phyloP scores from a whole-genome alignment of 2,888 invertebrate genomes.

The Argynnis bischoffii region DNA sequence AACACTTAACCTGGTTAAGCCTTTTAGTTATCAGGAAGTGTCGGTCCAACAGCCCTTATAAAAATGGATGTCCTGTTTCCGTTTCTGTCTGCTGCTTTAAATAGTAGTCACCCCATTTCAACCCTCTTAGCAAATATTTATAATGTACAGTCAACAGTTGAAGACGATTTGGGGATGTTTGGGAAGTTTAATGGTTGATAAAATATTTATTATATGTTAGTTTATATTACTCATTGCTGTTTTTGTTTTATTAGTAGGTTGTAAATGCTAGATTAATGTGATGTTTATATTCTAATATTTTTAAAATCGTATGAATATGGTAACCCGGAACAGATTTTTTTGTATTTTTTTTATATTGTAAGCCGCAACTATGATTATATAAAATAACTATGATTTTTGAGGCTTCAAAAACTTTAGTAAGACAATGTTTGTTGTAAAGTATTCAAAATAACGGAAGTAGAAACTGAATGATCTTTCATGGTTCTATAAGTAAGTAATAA shows the following conservation, averaged over 20 bases:
- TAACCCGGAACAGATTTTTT: too few relatives aligned
- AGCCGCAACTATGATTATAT: too few relatives aligned
- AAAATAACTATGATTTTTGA: too few relatives aligned
- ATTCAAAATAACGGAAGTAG: too few relatives aligned
- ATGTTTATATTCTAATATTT: too few relatives aligned
- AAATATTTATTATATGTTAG: constrained; percentile 3
- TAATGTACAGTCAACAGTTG: constrained; percentile 17
- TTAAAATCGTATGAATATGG: too few relatives aligned
- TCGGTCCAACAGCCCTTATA: constrained; percentile 31
- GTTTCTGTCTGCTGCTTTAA: constrained; percentile 30
- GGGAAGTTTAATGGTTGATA: constrained; percentile 1
- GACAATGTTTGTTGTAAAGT: too few relatives aligned
- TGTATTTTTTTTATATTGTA: too few relatives aligned
- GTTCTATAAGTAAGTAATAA: too few relatives aligned
- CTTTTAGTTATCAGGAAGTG: constrained; percentile 27
- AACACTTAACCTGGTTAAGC: constrained; percentile 12
- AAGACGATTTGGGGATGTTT: constrained; percentile 2
- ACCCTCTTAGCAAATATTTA: constrained; percentile 22
- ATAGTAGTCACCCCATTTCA: constrained; percentile 2
- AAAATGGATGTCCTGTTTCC: constrained; percentile 37
- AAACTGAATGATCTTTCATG: too few relatives aligned
- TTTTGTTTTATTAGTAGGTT: background rate
- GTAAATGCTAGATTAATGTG: background rate
- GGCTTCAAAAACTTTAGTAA: too few relatives aligned
- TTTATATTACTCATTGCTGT: background rate